Evolutionary conservation across 2,113 vertebrate genomes (phyloP).

Genomic region (Actenoides hombroni): DNA sequence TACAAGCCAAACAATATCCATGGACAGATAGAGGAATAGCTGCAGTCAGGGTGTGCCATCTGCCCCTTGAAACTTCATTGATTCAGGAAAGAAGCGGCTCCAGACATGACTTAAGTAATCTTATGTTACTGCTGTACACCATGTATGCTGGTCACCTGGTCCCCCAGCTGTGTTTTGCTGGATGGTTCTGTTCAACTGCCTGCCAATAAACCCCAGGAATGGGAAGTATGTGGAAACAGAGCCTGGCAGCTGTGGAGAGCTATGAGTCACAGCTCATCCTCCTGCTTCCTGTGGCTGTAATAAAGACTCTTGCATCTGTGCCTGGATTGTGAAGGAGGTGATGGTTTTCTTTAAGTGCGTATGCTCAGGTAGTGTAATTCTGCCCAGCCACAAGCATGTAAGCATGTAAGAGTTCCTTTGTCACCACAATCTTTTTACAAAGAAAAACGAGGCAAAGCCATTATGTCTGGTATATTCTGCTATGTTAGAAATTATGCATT

Average conservation of each 20-base stretch:
- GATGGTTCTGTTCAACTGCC: rapidly evolving
- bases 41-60: rapidly evolving
- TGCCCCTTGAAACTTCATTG: not conserved
- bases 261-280: not conserved
- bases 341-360: not conserved
- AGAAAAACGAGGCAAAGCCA: not conserved
- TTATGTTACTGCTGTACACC: not conserved
- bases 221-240: not conserved
- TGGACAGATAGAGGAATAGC: rapidly evolving
- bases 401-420: not conserved
- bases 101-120: not conserved
- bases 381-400: not conserved
- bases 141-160: not conserved
- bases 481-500: not conserved
- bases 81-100: not conserved
- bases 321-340: not conserved
- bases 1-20: not conserved
- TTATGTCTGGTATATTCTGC: not conserved
- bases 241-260: not conserved
- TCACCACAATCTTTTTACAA: not conserved
- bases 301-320: not conserved
- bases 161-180: not conserved
- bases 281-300: not conserved
- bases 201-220: not conserved
- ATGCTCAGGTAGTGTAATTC: not conserved